Base-by-base conservation (phyloP, 2,888 invertebrate species). In the Tethea ocularis region DNA sequence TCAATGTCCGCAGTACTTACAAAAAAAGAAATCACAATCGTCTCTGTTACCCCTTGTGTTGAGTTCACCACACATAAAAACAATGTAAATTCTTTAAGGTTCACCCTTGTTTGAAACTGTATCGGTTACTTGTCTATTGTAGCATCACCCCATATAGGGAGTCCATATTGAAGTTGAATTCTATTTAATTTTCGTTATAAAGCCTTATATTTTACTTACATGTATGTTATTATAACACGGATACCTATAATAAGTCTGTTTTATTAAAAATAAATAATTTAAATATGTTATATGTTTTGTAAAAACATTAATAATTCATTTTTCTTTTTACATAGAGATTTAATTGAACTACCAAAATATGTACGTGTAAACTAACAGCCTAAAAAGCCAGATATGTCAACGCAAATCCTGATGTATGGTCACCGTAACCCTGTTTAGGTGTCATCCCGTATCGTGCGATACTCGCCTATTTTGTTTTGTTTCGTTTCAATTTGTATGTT, bases 401-500 rank as follows among this genome's bases (percentile, higher is more conserved):
- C 20, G 20, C 2, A 46, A 46, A 46, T 17, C 46, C 17, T 46
- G 46, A 46, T 46, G 51, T 61, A 64, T 61, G 60, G 38, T 60
- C 20, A 46, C 46, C 46, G 4, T 41, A 15, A n/a, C 63, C 61
- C 61, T 61, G 60, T 67, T 68, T 68, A 68, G 59, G 58, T 68
- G 65, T 69, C 73, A 66, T 61, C 62, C 61, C 64, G 62, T 65
- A 64, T 66, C 61, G 62, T 36, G 51, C 57, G 57, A 63, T 63
- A 59, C 64, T 66, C 36, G 62, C 46, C 57, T 56, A 59, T 57
- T 72, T 69, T 73, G 67, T 71, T 69, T 74, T 54, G 54, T 54
- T 54, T 64, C 71, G 62, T 71, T 77, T 76, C 72, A 72, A 71
- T 77, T 72, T 72, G 69, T 53, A 53, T 77, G 69, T 77, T 68